Evolutionary conservation across 2,113 vertebrate species (phyloP), one percentile per base, ranked within the genome.

Genomic region (Carassius auratus): DNA sequence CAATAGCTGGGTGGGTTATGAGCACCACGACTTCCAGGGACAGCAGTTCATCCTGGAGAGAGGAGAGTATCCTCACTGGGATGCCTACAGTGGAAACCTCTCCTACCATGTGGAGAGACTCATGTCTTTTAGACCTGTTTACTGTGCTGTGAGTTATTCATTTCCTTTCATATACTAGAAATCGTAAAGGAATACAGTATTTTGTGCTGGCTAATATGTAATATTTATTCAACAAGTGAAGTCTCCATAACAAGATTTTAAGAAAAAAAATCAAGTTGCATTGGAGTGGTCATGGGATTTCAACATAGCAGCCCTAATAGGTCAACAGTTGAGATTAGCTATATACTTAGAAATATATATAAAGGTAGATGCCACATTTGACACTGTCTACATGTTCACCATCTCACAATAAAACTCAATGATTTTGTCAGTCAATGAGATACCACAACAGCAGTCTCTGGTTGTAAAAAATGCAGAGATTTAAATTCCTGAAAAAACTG

Each of bases 41-140:
- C 97, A 99, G 94, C 97, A 98, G 95, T 97, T 97, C 1, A 95
- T 98, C 87, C 93, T 99, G 94, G 97, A 99, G 93, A 95, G 95
- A 0, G 98, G 97, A 3, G 96, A 98, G 90, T 99, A 99, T 90
- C 97, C 97, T 0, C 93, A 95, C 93, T 98, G 97, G 96, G 96
- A 97, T 0, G 94, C 97, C 0, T 98, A 97, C 96, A 96, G 97
- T 0, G 95, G 95, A 50, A 94, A 92, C 89, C 89, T 95, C 84
- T 92, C 94, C 85, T 95, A 96, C 91, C 95, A 96, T 0, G 93
- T 95, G 90, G 95, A 96, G 92, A 94, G 95, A 7, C 90, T 96
- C 86, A 95, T 96, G 95, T 96, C 95, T 62, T 92, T 96, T 88
- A 93, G 95, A 85, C 95, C 95, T 87, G 91, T 96, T 92, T 94